These are phyloP conservation scores for Chaitophorus viminalis DNA, from an alignment of 2,888 invertebrate genomes.

Conservation along the genomic window DNA sequence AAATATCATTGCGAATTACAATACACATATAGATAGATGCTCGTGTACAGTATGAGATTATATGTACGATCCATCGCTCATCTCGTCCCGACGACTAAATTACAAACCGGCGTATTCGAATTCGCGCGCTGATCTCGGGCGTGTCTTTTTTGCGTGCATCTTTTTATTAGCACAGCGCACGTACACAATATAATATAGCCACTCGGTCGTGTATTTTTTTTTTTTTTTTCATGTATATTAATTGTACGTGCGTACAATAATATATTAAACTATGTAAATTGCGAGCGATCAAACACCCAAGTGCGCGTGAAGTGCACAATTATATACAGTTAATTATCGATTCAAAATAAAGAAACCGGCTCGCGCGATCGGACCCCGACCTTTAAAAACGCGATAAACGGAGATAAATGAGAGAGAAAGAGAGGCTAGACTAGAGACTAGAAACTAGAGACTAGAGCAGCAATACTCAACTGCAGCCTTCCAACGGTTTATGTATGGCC, in stretches of 20 bases:
- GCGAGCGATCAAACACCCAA: background rate
- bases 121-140: background rate
- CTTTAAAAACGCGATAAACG: too few relatives aligned
- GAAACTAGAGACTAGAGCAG: too few relatives aligned
- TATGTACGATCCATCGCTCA: too few relatives aligned
- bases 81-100: constrained; percentile 1
- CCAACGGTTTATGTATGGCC: too few relatives aligned
- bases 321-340: background rate
- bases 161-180: background rate
- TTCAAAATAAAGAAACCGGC: background rate
- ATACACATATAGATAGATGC: too few relatives aligned
- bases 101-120: background rate
- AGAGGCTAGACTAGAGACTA: too few relatives aligned
- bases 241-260: background rate
- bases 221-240: background rate
- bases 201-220: background rate
- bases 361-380: background rate
- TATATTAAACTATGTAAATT: too few relatives aligned
- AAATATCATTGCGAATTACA: background rate
- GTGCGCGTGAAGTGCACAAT: background rate
- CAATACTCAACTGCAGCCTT: too few relatives aligned
- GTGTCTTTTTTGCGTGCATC: background rate
- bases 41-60: too few relatives aligned
- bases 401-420: too few relatives aligned
- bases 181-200: background rate